Evolutionary conservation across 2,888 invertebrate species (phyloP), one percentile per base, ranked within the genome.

Genomic region (Yponomeuta plumbellus): DNA sequence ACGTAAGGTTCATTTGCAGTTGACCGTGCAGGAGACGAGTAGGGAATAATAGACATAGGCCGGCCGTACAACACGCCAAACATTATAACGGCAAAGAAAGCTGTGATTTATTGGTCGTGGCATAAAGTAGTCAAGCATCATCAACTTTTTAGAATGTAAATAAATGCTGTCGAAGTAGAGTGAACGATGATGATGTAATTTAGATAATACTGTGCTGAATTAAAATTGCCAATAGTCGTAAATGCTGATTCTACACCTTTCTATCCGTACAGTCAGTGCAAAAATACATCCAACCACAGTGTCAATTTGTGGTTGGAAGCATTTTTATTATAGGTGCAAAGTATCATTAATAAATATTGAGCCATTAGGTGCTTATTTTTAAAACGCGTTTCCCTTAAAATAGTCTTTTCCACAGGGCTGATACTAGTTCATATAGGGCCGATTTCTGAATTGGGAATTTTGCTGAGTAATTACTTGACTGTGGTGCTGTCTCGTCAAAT

Each of bases 101-200:
- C 44, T 13, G 8, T 52, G 44, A 52, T 52, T 52, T 52, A 52
- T 52, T 13, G 3, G 17, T 13, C 17, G 44, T 1, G 17, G 44
- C 44, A 17, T 52, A 52, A 52, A 52, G 44, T 17, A 52, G 44
- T 52, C 44, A 52, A 52, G 44, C 44, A 52, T 52, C 44, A 17
- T 52, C 44, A 52, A 52, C 17, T 52, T 52, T 34, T 52, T 52
- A 52, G 44, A 52, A 52, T 52, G 44, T 52, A 52, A 52, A 52
- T 52, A 52, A 52, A 52, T 52, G 17, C 44, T 52, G 44, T 3
- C 13, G 44, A 52, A 8, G 17, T 52, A 52, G 44, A 52, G 44
- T 52, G 13, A 52, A 52, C 17, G 44, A 52, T 17, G 44, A 52
- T 52, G 44, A 52, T 52, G 44, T 52, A 52, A 52, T 52, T 52